Conservation (phyloP, 64 coral and sea anemone genomes). For the Stylophora pistillata region DNA sequence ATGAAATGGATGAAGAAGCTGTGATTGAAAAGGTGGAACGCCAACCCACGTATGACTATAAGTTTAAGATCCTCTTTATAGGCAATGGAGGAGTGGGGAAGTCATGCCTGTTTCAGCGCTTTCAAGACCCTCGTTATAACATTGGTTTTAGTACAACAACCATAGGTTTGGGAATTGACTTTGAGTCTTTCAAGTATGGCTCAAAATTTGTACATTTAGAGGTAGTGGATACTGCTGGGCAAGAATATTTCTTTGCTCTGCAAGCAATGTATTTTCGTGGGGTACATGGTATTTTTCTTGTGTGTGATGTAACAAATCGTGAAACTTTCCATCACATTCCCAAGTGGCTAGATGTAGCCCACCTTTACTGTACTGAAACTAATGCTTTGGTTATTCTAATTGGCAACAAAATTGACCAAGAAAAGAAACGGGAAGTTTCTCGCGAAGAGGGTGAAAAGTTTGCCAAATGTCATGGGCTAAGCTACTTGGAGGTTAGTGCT, state of each 20-base stretch:
- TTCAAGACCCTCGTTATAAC: constrained; percentile 70
- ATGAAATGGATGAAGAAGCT: neutral
- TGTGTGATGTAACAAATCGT: constrained; percentile 73
- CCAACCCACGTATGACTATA: constrained; percentile 66
- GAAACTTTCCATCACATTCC: constrained; percentile 57
- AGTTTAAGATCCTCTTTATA: constrained; percentile 83
- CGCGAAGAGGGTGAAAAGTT: constrained; percentile 27
- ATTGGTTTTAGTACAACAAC: constrained; percentile 55
- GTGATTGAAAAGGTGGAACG: constrained; percentile 35
- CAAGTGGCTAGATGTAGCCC: constrained; percentile 62
- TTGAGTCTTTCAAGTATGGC: constrained; percentile 63
- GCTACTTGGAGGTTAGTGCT: constrained; percentile 75
- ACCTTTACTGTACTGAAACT: constrained; percentile 50
- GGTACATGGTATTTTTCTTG: constrained; percentile 81
- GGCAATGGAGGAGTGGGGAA: constrained; percentile 85
- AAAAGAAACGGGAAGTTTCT: constrained; percentile 16
- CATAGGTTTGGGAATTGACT: constrained; percentile 54
- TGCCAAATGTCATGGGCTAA: constrained; percentile 47
- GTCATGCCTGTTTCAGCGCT: constrained; percentile 77
- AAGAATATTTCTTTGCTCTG: constrained; percentile 70
- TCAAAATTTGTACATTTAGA: constrained; percentile 50
- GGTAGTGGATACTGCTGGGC: constrained; percentile 82
- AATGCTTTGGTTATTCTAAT: constrained; percentile 55
- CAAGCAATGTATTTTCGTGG: constrained; percentile 74
- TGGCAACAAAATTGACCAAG: constrained; percentile 83